Evolutionary conservation across 2,113 vertebrate genomes (phyloP).

Genomic region (Heteronetta atricapilla): DNA sequence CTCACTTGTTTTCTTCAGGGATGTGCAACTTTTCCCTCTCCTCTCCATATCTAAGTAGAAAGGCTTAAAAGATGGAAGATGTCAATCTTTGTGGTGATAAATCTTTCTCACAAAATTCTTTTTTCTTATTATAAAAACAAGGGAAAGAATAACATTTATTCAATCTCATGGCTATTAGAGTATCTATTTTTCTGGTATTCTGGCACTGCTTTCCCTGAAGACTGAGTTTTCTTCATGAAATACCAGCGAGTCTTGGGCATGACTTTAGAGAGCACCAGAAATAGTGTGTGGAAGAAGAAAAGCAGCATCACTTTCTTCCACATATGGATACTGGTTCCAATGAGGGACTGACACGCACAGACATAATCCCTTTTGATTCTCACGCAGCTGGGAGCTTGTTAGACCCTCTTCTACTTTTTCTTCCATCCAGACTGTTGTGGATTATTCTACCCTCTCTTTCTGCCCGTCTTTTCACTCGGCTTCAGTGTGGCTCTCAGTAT

Average conservation of each 20-base stretch:
- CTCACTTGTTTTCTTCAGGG: not conserved
- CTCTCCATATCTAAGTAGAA: not conserved
- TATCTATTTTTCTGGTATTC: not conserved
- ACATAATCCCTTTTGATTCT: not conserved
- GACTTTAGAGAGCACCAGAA: slow-evolving; percentile 29
- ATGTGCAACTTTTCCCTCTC: not conserved
- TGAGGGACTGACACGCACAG: not conserved
- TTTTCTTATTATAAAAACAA: not conserved
- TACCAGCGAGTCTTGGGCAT: not conserved
- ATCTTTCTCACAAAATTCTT: not conserved
- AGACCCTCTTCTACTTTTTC: not conserved
- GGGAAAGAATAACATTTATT: slow-evolving; percentile 23
- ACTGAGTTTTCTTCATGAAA: not conserved
- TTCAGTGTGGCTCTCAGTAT: not conserved
- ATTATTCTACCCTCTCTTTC: not conserved
- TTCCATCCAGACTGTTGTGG: not conserved
- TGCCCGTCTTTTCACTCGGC: not conserved
- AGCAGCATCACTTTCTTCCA: slow-evolving; percentile 3
- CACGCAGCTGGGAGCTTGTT: not conserved
- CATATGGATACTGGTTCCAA: not conserved
- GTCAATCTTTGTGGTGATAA: not conserved
- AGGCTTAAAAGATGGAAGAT: not conserved
- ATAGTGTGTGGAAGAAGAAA: not conserved
- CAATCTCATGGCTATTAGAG: not conserved
- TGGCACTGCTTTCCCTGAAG: not conserved